Base-by-base conservation (phyloP, 2,888 invertebrate species). In the Aphidoletes aphidimyza region DNA sequence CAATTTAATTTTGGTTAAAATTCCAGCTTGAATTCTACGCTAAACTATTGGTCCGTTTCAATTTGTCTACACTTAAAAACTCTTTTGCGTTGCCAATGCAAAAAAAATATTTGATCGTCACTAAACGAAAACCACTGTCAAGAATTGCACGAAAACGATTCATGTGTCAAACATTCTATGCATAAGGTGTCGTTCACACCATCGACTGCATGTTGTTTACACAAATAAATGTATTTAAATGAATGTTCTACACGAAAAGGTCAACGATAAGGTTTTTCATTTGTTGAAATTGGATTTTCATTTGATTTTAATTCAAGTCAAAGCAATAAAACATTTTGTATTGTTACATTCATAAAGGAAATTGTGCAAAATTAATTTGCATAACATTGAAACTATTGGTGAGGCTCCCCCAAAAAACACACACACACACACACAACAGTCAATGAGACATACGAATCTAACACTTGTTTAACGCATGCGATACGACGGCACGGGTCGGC, bases 121-220 rank as follows among this genome's bases (percentile, higher is more conserved):
- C 69, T n/a, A n/a, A 69, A 69, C 34, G 14, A 69, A 14, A 69
- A 34, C 69, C 34, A 34, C 69, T 69, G 69, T 69, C 69, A 69
- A 69, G 22, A 47, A 22, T 54, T 26, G 1, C 11, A 26, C 30
- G 2, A 9, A 30, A 30, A 30, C 69, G 34, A 30, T 30, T 54
- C 14, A 69, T 69, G 30, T 69, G 54, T 69, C 69, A 69, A 69
- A 54, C 14, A 5, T 54, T 6, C 11, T 69, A 5, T 69, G 34
- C 30, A 69, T 69, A 69, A 30, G 2, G 69, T 0, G n/a, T n/a
- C 19, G 69, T 69, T 34, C 30, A 69, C 69, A 69, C 11, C 14
- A 14, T 30, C 2, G 22, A 54, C 0, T 54, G 22, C 14, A 47
- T 17, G 47, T 19, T 47, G 2, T n/a, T n/a, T n/a, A n/a, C n/a